phyloP scores from a whole-genome alignment of 2,888 invertebrate species.

The Hydraecia micacea region DNA sequence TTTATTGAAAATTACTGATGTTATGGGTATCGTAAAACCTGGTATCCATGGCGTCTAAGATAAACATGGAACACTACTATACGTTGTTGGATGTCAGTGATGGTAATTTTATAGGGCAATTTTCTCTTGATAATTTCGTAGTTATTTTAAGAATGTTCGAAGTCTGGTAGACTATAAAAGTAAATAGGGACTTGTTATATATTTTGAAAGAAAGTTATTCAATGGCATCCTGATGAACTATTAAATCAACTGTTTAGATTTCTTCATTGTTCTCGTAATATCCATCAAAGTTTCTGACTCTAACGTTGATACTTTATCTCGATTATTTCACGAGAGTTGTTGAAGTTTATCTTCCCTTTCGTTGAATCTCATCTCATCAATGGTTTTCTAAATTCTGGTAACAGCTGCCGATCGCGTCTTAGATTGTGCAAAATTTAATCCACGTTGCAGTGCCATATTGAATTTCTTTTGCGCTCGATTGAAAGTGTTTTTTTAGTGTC shows the following conservation, averaged over 20 bases:
- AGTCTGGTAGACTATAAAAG: constrained; percentile 49
- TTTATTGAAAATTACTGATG: constrained; percentile 82
- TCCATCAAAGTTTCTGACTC: constrained; percentile 42
- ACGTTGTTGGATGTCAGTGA: constrained; percentile 73
- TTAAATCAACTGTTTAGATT: constrained; percentile 59
- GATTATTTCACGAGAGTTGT: constrained; percentile 70
- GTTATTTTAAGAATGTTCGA: constrained; percentile 69
- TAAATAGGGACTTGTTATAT: constrained; percentile 58
- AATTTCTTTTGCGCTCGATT: constrained; percentile 88
- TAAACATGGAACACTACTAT: constrained; percentile 76
- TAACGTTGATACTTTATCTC: constrained; percentile 64
- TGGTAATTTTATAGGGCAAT: constrained; percentile 81
- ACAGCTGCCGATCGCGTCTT: constrained; percentile 86
- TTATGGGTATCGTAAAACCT: constrained; percentile 82
- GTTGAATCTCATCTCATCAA: constrained; percentile 79
- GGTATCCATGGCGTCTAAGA: constrained; percentile 76
- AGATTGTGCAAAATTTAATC: constrained; percentile 89
- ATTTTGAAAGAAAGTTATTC: constrained; percentile 41
- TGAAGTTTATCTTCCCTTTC: constrained; percentile 75
- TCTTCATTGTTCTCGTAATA: constrained; percentile 56
- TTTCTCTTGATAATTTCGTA: constrained; percentile 76
- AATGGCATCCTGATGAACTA: constrained; percentile 44
- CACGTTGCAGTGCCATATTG: constrained; percentile 85
- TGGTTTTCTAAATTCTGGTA: constrained; percentile 82
- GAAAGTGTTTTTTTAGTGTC: constrained; percentile 84